These are phyloP conservation scores for Plutella xylostella DNA, from an alignment of 2,888 invertebrate genomes.

Conservation along the genomic window DNA sequence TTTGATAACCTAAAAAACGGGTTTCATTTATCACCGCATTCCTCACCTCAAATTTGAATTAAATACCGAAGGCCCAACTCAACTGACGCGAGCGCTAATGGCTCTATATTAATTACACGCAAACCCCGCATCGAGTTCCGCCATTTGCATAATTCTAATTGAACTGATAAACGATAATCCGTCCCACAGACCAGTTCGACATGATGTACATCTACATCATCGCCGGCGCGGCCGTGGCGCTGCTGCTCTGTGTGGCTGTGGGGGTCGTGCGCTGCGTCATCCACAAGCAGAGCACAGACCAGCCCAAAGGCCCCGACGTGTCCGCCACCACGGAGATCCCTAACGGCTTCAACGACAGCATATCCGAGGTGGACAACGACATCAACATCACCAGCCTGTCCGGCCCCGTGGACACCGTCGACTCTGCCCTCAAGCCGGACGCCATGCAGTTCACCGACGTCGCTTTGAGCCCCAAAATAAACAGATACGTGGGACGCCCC, in stretches of 20 bases:
- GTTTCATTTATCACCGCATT: too few relatives aligned
- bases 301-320: conserved; percentile 76
- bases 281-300: conserved; percentile 72
- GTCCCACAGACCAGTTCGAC: conserved; percentile 77
- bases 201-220: conserved; percentile 87
- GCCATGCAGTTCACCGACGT: conserved; percentile 54
- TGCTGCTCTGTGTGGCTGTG: conserved; percentile 78
- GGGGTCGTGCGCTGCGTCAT: conserved; percentile 78
- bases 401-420: conserved; percentile 70
- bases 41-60: too few relatives aligned
- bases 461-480: conserved; percentile 58
- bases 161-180: conserved; percentile 9
- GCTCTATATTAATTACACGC: too few relatives aligned
- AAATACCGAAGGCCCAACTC: too few relatives aligned
- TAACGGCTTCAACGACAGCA: conserved; percentile 87
- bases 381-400: conserved; percentile 78
- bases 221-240: conserved; percentile 78
- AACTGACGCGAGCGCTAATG: too few relatives aligned
- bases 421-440: conserved; percentile 53
- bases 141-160: too few relatives aligned
- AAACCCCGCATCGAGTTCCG: too few relatives aligned
- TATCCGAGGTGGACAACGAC: conserved; percentile 86
- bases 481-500: conserved; percentile 59
- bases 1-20: too few relatives aligned
- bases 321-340: conserved; percentile 82